phyloP scores from a whole-genome alignment of 2,113 vertebrate genomes.

The Argyrosomus japonicus region DNA sequence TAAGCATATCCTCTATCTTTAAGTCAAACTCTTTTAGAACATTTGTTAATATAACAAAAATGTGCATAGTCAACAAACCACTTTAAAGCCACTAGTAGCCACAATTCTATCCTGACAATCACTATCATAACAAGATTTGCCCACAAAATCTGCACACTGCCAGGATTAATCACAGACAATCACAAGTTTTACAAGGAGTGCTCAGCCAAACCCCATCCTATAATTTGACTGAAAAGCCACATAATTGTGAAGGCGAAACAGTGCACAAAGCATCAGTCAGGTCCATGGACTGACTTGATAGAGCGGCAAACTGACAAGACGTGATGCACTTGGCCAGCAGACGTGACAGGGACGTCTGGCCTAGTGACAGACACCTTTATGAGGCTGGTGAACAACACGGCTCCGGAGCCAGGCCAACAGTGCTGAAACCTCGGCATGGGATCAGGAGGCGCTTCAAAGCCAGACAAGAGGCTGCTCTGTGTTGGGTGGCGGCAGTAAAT shows the following conservation, averaged over 20 bases:
- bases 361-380: conserved; percentile 71
- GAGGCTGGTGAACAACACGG: conserved; percentile 59
- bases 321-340: conserved; percentile 57
- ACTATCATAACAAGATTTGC: conserved; percentile 61
- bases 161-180: conserved; percentile 73
- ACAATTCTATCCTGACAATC: conserved; percentile 58
- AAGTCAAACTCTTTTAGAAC: conserved; percentile 48
- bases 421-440: conserved; percentile 47
- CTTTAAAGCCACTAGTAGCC: conserved; percentile 54
- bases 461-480: conserved; percentile 75
- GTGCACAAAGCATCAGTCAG: conserved; percentile 33
- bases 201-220: conserved; percentile 72
- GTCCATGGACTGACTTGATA: conserved; percentile 18
- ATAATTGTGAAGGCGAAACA: conserved; percentile 35
- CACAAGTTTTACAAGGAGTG: conserved; percentile 54
- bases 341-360: conserved; percentile 55
- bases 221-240: conserved; percentile 64
- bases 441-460: conserved; percentile 62
- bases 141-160: conserved; percentile 60
- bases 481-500: conserved; percentile 62
- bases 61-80: conserved; percentile 54
- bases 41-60: conserved; percentile 59
- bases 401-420: conserved; percentile 38
- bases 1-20: conserved; percentile 46
- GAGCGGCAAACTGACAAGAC: conserved; percentile 35